Evolutionary conservation across 2,888 invertebrate genomes (phyloP), one percentile per base, ranked within the genome.

Genomic region (Arenicola marina): DNA sequence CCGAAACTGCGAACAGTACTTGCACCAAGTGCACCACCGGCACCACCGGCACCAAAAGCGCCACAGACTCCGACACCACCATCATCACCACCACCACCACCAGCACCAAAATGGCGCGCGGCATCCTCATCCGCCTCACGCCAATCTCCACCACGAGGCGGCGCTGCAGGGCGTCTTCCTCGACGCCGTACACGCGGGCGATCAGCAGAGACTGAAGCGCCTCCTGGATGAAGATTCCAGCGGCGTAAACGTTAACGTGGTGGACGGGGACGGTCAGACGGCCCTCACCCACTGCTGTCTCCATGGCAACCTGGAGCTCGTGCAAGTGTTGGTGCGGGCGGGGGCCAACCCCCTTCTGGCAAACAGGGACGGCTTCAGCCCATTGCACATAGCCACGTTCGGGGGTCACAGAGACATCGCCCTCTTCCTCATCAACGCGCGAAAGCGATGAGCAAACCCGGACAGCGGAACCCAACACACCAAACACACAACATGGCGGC

Each of bases 321-420:
- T 84, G 56, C 82, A 83, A 72, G 68, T 83, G n/a, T 73, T 84
- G 60, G 79, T 84, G 56, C 76, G 77, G 68, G 81, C 80, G 62
- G 84, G 84, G 21, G 84, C 84, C 1, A 84, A 84, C 69, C 77
- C 81, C 2, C 73, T 76, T 53, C 74, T 83, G 61, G 81, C 83
- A 4, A 84, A 83, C 70, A 70, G 81, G 11, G 84, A 84, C 65
- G 84, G 84, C 1, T 84, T 83, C 83, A 81, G 76, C 62, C 76
- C 80, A 4, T 63, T 81, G 18, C 81, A 81, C 65, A 78, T 84
- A n/a, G 83, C 84, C 0, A 80, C 80, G 2, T 83, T 76, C 59
- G 78, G 81, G 1, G 84, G 84, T 4, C 83, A 84, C 51, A 57
- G 34, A 26, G 64, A 67, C 3, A 64, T 70, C 31, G 61, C 65